Conservation (phyloP, 2,113 vertebrate genomes). For the Callaeas wilsoni region DNA sequence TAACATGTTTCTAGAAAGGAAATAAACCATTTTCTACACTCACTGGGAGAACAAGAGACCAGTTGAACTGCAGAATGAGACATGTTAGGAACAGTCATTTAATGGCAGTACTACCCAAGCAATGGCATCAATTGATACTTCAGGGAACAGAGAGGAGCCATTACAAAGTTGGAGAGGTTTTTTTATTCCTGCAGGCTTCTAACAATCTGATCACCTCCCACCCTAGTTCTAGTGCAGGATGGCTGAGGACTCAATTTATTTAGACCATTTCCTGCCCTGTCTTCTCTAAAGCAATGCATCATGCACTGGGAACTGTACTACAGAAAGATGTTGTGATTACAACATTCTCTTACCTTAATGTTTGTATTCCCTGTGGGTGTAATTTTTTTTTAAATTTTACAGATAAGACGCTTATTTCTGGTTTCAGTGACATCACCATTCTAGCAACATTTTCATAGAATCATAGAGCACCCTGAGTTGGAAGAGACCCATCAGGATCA, state of each 20-base stretch:
- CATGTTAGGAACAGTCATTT: not conserved
- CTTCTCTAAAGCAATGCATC: not conserved
- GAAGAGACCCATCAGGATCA: not conserved
- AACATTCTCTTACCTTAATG: not conserved
- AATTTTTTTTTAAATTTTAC: not conserved
- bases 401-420: not conserved
- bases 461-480: not conserved
- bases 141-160: not conserved
- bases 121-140: not conserved
- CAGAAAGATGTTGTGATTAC: not conserved
- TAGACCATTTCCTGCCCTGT: not conserved
- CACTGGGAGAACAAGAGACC: not conserved
- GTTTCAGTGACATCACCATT: not conserved
- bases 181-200: not conserved
- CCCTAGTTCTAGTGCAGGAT: not conserved
- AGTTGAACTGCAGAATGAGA: not conserved
- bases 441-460: not conserved
- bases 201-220: not conserved
- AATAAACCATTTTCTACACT: conserved; percentile 15
- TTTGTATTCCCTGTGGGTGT: not conserved
- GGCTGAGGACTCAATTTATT: not conserved
- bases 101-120: not conserved
- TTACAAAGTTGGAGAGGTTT: rapidly evolving
- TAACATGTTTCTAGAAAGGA: not conserved
- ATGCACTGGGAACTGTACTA: not conserved